Base-by-base conservation (phyloP, 2,888 invertebrate genomes). In the Dascillus cervinus region DNA sequence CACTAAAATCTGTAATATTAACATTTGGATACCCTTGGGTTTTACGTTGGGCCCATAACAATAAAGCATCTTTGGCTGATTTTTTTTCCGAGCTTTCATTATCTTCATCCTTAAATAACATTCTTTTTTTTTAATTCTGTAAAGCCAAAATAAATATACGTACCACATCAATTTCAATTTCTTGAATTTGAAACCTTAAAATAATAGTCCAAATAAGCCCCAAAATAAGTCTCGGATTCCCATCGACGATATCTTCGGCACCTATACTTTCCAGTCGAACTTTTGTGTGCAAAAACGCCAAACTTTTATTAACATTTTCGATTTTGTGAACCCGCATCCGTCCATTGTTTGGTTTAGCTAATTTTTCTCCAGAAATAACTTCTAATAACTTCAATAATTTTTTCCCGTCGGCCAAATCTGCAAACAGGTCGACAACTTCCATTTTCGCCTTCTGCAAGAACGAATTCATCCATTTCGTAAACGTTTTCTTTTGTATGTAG, bases 181-280 rank as follows among this genome's bases (percentile, higher is more conserved):
- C 94, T 67, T 95, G 96, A 53, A 98, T 98, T 75, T 97, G 96
- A 75, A 98, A 98, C 40, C 97, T 75, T 46, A 98, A 75, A 69
- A 98, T 98, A 58, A 98, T 98, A 39, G 97, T 98, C 97, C 97
- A 98, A 50, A 98, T 95, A 29, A 98, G 77, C 51, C 97, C 97
- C 44, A 98, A 79, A 62, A 97, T 98, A 44, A 98, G 76, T 27
- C 95, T 77, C 22, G 91, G 94, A 71, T 97, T 97, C 15, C 96
- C 92, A 66, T 98, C 97, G 41, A 96, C 94, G 47, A 98, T 97
- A 66, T 98, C 97, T 68, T 97, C 96, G 9, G 97, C 96, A 44
- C 97, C 97, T 57, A 98, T 97, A 55, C 94, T 96, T 71, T 97
- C 97, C 64, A 97, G 69, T 26, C 95, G 83, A 37, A 97, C 83